Evolutionary conservation across 2,113 vertebrate species (phyloP), one percentile per base, ranked within the genome.

Genomic region (Zapus hudsonius): DNA sequence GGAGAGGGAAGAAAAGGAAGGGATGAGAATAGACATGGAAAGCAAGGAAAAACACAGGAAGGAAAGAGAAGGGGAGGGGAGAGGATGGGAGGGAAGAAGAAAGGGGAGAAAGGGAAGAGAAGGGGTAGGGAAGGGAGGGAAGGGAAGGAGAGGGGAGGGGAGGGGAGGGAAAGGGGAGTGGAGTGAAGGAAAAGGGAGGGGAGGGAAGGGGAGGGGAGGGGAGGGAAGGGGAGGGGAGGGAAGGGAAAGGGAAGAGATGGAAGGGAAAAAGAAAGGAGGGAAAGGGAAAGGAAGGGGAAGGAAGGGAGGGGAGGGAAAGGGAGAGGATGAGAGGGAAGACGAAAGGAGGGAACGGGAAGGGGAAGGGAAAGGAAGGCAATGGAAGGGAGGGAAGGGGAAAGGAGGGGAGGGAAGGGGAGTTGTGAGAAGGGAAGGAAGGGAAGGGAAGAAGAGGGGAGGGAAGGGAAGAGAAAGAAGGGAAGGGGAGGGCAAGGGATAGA

Each of bases 81-180:
- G 33, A 36, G 40, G 20, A 29, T 52, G 20, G 64, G 44, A 57
- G 40, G 22, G 59, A 74, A 38, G 42, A 44, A 84, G 7, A 82
- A 25, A 44, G 36, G 11, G 22, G 25, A 27, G 13, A 29, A 16
- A 17, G 11, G 3, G 2, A 6, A 22, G 7, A 15, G n/a, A 2
- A 11, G 5, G 3, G 9, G 25, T 3, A 55, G 2, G 7, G 16
- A 17, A 47, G 5, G 7, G 36, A 70, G 47, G 55, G 61, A 38
- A 15, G 29, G 3, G 31, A 19, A 47, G 1, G n/a, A 20, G 8
- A 1, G 2, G 1, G 4, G 0, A 5, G 4, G 7, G 2, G 2
- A 12, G 23, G 4, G 1, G 20, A 2, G 22, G 15, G 19, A 9
- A 12, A 2, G 5, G 1, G 11, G 2, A 1, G 2, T 2, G 7